Conservation (phyloP, 1,140 invertebrate genomes). For the Himalopsyche phryganea region DNA sequence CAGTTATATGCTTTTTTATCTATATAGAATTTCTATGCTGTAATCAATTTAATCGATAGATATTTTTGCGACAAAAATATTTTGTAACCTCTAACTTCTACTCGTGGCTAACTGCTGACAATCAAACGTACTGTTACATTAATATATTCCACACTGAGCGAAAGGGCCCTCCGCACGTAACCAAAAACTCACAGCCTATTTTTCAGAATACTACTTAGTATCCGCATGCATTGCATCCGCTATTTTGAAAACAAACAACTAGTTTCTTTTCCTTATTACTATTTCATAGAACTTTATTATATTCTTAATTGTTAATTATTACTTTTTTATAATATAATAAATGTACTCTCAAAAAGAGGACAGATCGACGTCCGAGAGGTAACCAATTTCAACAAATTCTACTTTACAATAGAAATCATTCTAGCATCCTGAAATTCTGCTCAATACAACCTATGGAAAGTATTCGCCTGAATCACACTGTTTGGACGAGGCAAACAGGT, state of each 20-base stretch:
- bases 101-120: slow-evolving; percentile 19
- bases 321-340: slow-evolving; percentile 15
- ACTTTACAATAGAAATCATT: too few species aligned
- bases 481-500: too few species aligned
- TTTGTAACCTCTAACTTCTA: slow-evolving; percentile 6
- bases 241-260: slow-evolving; percentile 10
- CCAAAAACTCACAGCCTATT: slow-evolving; percentile 27
- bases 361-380: too few species aligned
- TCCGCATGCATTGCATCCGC: slow-evolving; percentile 13
- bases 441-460: too few species aligned
- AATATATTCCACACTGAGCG: neutral
- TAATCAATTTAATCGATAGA: too few species aligned
- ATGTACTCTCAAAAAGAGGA: too few species aligned
- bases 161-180: slow-evolving; percentile 16
- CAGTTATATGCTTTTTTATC: too few species aligned
- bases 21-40: too few species aligned
- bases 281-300: slow-evolving; percentile 6
- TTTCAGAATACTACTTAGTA: slow-evolving; percentile 19
- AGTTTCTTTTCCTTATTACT: slow-evolving; percentile 5
- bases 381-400: neutral
- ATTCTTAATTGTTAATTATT: slow-evolving; percentile 22
- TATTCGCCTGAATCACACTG: too few species aligned
- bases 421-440: too few species aligned
- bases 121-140: neutral
- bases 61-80: too few species aligned